Conservation (phyloP, 2,888 invertebrate species). For the Neoaliturus tenellus region DNA sequence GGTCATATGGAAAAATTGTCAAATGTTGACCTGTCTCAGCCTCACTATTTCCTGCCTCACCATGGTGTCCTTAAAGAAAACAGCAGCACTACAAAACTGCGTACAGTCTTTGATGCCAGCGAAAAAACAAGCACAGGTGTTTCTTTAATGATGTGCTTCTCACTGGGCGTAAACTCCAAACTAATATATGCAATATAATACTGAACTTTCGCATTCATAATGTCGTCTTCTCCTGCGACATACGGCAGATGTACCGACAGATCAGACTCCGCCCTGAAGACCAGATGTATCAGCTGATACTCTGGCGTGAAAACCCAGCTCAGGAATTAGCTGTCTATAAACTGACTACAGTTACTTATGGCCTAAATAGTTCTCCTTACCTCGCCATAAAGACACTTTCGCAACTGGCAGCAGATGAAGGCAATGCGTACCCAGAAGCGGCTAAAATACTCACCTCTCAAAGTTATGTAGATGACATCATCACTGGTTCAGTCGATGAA, state of each 20-base stretch:
- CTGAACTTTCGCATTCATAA: background rate
- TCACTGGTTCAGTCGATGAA: constrained; percentile 59
- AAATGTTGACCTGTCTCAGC: background rate
- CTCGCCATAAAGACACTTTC: constrained; percentile 60
- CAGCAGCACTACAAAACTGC: constrained; percentile 26
- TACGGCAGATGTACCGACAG: constrained; percentile 32
- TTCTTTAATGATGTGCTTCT: constrained; percentile 6
- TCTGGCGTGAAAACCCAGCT: background rate
- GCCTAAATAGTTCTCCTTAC: constrained; percentile 60
- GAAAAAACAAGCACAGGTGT: constrained; percentile 1
- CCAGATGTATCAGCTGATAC: constrained; percentile 13
- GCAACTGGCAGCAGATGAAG: constrained; percentile 60
- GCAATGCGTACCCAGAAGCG: constrained; percentile 55
- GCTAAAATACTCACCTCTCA: constrained; percentile 52
- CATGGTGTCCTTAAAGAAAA: background rate
- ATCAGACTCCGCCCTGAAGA: constrained; percentile 28
- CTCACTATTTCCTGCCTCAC: background rate
- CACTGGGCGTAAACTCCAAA: constrained; percentile 5
- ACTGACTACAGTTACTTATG: constrained; percentile 19
- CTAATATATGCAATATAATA: constrained; percentile 44
- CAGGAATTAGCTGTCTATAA: background rate
- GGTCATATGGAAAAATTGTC: background rate
- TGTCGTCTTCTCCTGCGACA: constrained; percentile 49
- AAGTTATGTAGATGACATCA: constrained; percentile 65
- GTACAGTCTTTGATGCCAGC: constrained; percentile 1